phyloP scores from a whole-genome alignment of 2,888 invertebrate genomes.

The Microctonus brassicae region DNA sequence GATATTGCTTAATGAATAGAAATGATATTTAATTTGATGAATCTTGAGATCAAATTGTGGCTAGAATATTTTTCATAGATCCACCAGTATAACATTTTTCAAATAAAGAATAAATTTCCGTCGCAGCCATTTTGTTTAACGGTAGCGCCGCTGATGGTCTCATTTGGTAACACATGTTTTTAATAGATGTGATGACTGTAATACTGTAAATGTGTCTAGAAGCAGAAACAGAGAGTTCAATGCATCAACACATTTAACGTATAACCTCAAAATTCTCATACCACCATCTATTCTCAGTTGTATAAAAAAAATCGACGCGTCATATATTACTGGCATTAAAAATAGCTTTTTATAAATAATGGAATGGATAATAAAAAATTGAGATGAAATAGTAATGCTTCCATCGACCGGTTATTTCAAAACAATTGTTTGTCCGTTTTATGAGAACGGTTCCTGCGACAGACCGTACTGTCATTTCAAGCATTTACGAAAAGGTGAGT shows the following conservation, averaged over 20 bases:
- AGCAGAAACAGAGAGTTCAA: neutral
- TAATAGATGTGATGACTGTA: too few species aligned
- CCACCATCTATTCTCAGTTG: neutral
- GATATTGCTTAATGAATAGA: too few species aligned
- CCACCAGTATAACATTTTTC: too few species aligned
- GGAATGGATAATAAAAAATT: constrained; percentile 24
- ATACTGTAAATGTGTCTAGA: too few species aligned
- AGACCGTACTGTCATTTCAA: constrained; percentile 94
- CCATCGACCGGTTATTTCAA: constrained; percentile 92
- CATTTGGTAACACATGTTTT: too few species aligned
- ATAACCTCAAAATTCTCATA: constrained; percentile 18
- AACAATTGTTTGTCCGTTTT: constrained; percentile 88
- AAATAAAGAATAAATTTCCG: too few species aligned
- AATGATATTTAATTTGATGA: too few species aligned
- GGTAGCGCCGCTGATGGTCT: too few species aligned
- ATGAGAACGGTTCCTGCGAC: constrained; percentile 82
- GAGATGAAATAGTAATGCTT: constrained; percentile 77
- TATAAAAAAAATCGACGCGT: constrained; percentile 4
- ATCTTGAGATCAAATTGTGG: too few species aligned
- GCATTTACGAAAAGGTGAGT: constrained; percentile 81
- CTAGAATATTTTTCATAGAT: too few species aligned
- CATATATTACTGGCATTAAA: neutral
- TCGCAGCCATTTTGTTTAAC: too few species aligned
- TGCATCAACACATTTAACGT: constrained; percentile 20
- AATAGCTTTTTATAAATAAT: constrained; percentile 17